Evolutionary conservation across 1,140 invertebrate species (phyloP).

Genomic region (Luehdorfia chinensis): DNA sequence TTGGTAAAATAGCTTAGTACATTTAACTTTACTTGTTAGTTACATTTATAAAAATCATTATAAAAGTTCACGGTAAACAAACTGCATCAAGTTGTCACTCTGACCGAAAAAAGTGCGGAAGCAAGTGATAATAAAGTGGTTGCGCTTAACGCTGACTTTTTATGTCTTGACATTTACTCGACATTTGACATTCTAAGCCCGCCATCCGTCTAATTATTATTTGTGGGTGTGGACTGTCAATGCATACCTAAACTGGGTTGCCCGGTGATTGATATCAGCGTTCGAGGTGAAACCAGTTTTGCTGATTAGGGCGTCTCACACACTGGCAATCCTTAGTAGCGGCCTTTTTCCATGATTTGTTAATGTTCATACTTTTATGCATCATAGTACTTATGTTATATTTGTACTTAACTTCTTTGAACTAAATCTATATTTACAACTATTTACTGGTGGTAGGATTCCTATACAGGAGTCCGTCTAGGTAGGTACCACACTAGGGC

Average conservation of each 20-base stretch:
- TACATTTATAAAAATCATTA: neutral
- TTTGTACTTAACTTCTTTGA: no score
- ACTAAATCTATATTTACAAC: no score
- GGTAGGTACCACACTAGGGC: no score
- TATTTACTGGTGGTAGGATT: no score
- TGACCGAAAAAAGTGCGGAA: slow-evolving; percentile 34
- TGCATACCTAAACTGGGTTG: slow-evolving; percentile 61
- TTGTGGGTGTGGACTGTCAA: slow-evolving; percentile 63
- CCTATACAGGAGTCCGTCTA: no score
- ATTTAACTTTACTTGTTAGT: no score
- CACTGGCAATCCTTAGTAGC: neutral
- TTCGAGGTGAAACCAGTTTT: slow-evolving; percentile 33
- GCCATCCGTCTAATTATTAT: slow-evolving; percentile 62
- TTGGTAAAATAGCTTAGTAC: no score
- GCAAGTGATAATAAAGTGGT: slow-evolving; percentile 24
- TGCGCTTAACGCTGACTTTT: slow-evolving; percentile 44
- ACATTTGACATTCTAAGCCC: slow-evolving; percentile 58
- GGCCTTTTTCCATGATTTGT: no score
- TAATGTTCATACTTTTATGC: no score
- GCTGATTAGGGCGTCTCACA: slow-evolving; percentile 31
- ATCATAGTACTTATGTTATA: no score
- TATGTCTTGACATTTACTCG: slow-evolving; percentile 61
- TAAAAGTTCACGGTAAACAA: slow-evolving; percentile 16
- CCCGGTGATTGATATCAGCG: slow-evolving; percentile 47
- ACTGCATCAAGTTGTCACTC: slow-evolving; percentile 15